These are phyloP conservation scores for Ricordea florida DNA, from an alignment of 92 coral and sea anemone genomes.

Conservation along the genomic window DNA sequence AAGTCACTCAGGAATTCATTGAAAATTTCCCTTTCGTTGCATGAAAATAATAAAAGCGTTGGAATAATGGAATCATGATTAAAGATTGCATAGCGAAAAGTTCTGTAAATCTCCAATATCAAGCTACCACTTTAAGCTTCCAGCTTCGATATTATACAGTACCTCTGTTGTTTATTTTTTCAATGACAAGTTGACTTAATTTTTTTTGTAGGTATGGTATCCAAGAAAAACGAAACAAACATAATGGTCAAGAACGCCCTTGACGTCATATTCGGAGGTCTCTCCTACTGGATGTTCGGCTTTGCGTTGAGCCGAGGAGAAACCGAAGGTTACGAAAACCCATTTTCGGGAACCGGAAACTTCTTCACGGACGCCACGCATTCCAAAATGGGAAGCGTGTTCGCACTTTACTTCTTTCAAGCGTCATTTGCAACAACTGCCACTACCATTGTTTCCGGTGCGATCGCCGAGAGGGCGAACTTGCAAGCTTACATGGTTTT, in stretches of 20 bases:
- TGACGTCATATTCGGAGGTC: slow-evolving; percentile 83
- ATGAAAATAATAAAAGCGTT: too few relatives aligned
- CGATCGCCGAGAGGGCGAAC: slow-evolving; percentile 79
- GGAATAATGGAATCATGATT: too few relatives aligned
- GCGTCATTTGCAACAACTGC: slow-evolving; percentile 92
- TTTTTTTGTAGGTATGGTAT: slow-evolving; percentile 72
- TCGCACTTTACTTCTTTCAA: slow-evolving; percentile 77
- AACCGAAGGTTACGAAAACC: slow-evolving; percentile 7
- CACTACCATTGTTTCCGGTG: slow-evolving; percentile 82
- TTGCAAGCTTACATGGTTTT: slow-evolving; percentile 81
- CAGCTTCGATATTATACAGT: too few relatives aligned
- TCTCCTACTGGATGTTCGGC: slow-evolving; percentile 84
- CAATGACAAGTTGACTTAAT: slow-evolving; percentile 88
- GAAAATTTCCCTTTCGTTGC: too few relatives aligned
- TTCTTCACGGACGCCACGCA: slow-evolving; percentile 84
- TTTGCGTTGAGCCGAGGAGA: slow-evolving; percentile 77
- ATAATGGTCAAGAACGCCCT: slow-evolving; percentile 86
- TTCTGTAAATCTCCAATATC: too few relatives aligned
- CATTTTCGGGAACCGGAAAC: slow-evolving; percentile 68
- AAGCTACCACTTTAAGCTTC: too few relatives aligned
- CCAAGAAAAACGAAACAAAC: slow-evolving; percentile 81
- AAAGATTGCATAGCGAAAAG: too few relatives aligned
- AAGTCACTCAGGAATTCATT: too few relatives aligned
- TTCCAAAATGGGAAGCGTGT: slow-evolving; percentile 70
- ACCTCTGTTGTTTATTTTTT: slow-evolving; percentile 58